phyloP scores from a whole-genome alignment of 2,888 invertebrate genomes.

The Sicus ferrugineus region DNA sequence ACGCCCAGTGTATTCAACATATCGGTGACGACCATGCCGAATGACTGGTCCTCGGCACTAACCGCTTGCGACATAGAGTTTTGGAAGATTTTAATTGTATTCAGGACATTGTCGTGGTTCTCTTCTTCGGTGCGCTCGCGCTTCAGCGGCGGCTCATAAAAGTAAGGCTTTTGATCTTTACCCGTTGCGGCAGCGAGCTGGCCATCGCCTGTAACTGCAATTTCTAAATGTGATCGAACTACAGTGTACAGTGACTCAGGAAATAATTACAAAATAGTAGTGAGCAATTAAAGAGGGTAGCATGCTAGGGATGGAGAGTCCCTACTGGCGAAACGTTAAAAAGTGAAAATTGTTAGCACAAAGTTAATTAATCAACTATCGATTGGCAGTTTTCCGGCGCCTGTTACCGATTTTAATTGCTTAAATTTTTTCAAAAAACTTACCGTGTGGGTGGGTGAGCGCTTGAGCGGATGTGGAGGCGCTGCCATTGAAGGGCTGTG shows the following conservation, averaged over 20 bases:
- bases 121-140: conserved; percentile 58
- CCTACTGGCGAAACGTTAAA: conserved; percentile 12
- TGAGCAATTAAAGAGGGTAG: conserved; percentile 4
- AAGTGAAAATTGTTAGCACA: too few species aligned
- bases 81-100: conserved; percentile 60
- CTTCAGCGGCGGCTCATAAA: conserved; percentile 58
- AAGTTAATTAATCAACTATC: too few species aligned
- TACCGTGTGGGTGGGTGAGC: conserved; percentile 59
- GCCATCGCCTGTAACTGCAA: conserved; percentile 58
- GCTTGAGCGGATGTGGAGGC: conserved; percentile 58
- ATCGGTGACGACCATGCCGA: conserved; percentile 60
- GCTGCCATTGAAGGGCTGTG: conserved; percentile 58
- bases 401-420: too few species aligned
- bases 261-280: conserved; percentile 30
- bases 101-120: conserved; percentile 60
- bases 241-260: conserved; percentile 32
- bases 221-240: conserved; percentile 49
- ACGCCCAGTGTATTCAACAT: conserved; percentile 60
- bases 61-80: conserved; percentile 58
- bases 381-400: too few species aligned
- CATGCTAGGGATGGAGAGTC: background rate
- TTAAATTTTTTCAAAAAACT: conserved; percentile 31
- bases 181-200: conserved; percentile 53
- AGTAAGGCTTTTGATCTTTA: conserved; percentile 59
- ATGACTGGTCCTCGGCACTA: conserved; percentile 60